These are phyloP conservation scores for Parnassius apollo DNA, from an alignment of 2,888 invertebrate genomes.

Conservation along the genomic window DNA sequence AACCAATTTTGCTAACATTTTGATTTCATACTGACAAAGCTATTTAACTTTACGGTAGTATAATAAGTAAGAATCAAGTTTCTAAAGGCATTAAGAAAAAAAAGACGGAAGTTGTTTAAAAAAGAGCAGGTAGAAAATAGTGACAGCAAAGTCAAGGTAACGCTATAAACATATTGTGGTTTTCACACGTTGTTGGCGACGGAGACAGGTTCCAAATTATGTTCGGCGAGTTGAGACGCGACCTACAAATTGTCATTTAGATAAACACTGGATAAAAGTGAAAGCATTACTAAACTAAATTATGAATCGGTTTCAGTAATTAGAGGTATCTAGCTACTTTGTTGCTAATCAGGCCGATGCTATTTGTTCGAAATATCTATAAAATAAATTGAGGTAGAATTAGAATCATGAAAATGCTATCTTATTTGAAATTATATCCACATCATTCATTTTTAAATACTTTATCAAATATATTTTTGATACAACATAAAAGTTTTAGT, in stretches of 20 bases:
- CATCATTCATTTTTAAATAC: too few relatives aligned
- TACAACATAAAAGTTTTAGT: too few relatives aligned
- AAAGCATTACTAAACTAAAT: slow-evolving; percentile 23
- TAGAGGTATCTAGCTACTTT: slow-evolving; percentile 7
- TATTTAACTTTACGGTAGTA: not conserved
- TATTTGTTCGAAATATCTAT: too few relatives aligned
- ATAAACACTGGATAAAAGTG: slow-evolving; percentile 22
- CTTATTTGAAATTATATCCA: too few relatives aligned
- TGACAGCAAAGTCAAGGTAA: slow-evolving; percentile 21
- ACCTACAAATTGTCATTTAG: slow-evolving; percentile 16
- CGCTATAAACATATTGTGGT: slow-evolving; percentile 12
- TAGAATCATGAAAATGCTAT: too few relatives aligned
- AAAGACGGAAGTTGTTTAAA: slow-evolving; percentile 7
- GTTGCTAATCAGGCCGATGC: too few relatives aligned
- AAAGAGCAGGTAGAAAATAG: slow-evolving; percentile 14
- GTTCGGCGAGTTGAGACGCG: slow-evolving; percentile 9
- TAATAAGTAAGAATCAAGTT: not conserved
- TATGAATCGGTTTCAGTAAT: slow-evolving; percentile 19
- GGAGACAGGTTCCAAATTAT: slow-evolving; percentile 22
- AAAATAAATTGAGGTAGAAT: too few relatives aligned
- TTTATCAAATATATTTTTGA: too few relatives aligned
- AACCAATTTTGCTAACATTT: too few relatives aligned
- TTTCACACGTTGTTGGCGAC: slow-evolving; percentile 12
- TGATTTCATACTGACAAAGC: not conserved
- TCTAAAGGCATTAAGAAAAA: not conserved